phyloP scores from a whole-genome alignment of 2,888 invertebrate species.

The Tenthredo livida region DNA sequence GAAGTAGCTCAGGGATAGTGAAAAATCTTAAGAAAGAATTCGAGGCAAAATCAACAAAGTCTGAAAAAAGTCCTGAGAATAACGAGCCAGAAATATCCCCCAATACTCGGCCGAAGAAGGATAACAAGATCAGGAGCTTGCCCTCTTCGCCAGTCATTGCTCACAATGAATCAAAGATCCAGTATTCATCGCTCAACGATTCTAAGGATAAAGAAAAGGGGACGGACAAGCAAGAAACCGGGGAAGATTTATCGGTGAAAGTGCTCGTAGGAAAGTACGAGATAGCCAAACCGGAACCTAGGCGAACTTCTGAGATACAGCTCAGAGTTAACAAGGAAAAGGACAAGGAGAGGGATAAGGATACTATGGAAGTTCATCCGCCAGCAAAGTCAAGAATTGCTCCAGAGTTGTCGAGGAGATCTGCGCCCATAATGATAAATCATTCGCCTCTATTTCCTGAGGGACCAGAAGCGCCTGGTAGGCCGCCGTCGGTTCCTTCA shows the following conservation, averaged over 20 bases:
- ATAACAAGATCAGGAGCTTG: constrained; percentile 76
- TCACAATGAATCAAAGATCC: constrained; percentile 77
- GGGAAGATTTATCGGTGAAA: constrained; percentile 86
- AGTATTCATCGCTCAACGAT: constrained; percentile 54
- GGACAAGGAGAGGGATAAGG: constrained; percentile 66
- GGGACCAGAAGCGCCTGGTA: constrained; percentile 72
- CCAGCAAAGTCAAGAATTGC: constrained; percentile 73
- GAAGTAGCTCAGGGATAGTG: constrained; percentile 85
- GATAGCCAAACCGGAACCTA: constrained; percentile 73
- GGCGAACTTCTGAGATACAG: constrained; percentile 69
- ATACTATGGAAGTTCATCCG: constrained; percentile 71
- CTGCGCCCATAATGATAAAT: constrained; percentile 73
- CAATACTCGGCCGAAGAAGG: constrained; percentile 73
- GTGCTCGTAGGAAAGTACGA: constrained; percentile 89
- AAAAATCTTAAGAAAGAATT: constrained; percentile 93
- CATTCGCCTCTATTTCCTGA: constrained; percentile 54
- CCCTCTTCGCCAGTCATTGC: constrained; percentile 84
- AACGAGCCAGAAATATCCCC: constrained; percentile 58
- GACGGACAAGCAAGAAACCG: constrained; percentile 73
- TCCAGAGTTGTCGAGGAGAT: constrained; percentile 72
- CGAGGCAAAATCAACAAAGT: constrained; percentile 85
- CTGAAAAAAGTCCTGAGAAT: constrained; percentile 69
- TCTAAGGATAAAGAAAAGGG: constrained; percentile 66
- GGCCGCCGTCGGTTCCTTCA: constrained; percentile 78
- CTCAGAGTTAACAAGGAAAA: constrained; percentile 68